These are phyloP conservation scores for Cepaea hortensis DNA, from an alignment of 2,888 invertebrate genomes.

Conservation along the genomic window DNA sequence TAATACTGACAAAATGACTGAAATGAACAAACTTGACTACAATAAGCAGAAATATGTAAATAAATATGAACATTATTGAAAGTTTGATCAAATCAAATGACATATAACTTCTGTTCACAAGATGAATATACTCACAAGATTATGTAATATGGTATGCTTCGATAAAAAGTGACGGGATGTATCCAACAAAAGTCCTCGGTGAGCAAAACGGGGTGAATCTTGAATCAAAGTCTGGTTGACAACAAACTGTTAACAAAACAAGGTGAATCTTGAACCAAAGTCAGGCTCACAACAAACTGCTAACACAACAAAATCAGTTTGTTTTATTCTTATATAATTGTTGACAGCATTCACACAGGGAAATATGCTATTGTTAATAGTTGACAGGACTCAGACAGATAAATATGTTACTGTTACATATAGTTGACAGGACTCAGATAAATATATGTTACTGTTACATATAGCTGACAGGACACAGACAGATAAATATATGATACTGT, in stretches of 20 bases:
- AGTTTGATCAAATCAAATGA: too few relatives aligned
- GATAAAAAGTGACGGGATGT: slow-evolving; percentile 72
- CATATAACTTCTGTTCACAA: not conserved
- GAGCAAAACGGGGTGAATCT: slow-evolving; percentile 68
- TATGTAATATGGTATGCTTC: slow-evolving; percentile 57
- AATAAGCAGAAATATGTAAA: not conserved
- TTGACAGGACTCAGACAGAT: too few relatives aligned
- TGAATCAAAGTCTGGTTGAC: slow-evolving; percentile 65
- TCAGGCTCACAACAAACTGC: slow-evolving; percentile 65
- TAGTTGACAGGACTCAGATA: too few relatives aligned
- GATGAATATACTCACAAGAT: slow-evolving; percentile 64
- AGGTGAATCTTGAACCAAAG: slow-evolving; percentile 65
- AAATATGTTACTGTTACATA: too few relatives aligned
- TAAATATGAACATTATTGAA: not conserved
- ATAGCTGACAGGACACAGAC: too few relatives aligned
- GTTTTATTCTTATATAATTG: too few relatives aligned
- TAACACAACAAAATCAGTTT: slow-evolving; percentile 1
- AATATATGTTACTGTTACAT: too few relatives aligned
- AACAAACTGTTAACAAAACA: slow-evolving; percentile 55
- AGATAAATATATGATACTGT: too few relatives aligned
- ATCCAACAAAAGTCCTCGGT: slow-evolving; percentile 70
- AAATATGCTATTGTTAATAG: too few relatives aligned
- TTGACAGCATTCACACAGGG: too few relatives aligned
- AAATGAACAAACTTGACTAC: too few relatives aligned
- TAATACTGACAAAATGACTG: too few relatives aligned